These are phyloP conservation scores for Chamaea fasciata DNA, from an alignment of 2,113 vertebrate species.

Conservation along the genomic window DNA sequence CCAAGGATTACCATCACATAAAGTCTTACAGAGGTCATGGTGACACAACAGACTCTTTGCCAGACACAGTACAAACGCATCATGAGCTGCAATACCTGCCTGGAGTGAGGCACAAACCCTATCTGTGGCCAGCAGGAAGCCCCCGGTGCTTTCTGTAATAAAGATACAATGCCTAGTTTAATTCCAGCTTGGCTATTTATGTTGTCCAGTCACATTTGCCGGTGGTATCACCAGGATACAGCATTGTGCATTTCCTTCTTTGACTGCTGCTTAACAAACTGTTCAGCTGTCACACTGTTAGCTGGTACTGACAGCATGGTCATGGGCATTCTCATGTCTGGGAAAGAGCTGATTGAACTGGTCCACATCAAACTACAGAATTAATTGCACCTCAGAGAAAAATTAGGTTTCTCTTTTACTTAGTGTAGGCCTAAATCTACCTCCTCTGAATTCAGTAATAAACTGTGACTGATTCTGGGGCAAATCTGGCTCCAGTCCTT, in stretches of 20 bases:
- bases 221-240: background rate
- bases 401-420: background rate
- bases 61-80: accelerated
- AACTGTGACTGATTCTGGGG: background rate
- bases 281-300: background rate
- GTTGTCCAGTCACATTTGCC: background rate
- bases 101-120: background rate
- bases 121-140: background rate
- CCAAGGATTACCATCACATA: background rate
- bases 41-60: background rate
- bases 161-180: background rate
- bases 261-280: background rate
- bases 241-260: background rate
- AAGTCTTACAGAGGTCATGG: background rate
- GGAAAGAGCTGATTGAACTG: background rate
- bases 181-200: background rate
- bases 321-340: background rate
- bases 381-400: background rate
- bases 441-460: background rate
- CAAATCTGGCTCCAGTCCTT: background rate
- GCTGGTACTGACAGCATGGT: background rate
- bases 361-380: background rate
- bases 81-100: background rate
- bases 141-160: background rate
- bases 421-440: background rate